phyloP scores from a whole-genome alignment of 2,113 vertebrate species.

The Acanthisitta chloris region DNA sequence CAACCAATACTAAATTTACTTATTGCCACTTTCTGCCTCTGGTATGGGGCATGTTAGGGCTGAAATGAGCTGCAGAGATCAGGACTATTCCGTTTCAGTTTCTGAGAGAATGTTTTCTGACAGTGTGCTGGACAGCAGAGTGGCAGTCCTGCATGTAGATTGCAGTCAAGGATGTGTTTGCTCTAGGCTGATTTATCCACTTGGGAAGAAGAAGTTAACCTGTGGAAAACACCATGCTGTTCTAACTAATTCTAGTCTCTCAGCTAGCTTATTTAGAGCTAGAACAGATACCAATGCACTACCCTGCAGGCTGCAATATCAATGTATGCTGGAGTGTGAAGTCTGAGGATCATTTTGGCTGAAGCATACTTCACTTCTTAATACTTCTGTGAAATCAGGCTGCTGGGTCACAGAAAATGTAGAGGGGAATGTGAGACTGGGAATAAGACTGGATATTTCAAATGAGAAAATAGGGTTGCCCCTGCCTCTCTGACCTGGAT shows the following conservation, averaged over 20 bases:
- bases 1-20: background rate
- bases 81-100: background rate
- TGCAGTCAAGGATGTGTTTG: background rate
- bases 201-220: background rate
- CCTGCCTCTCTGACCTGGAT: background rate
- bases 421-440: background rate
- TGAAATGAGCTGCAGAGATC: slow-evolving; percentile 5
- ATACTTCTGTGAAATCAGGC: background rate
- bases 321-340: background rate
- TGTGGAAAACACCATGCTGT: background rate
- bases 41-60: background rate
- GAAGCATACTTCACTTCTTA: background rate
- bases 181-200: slow-evolving; percentile 7
- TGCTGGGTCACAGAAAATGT: background rate
- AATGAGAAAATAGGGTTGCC: background rate
- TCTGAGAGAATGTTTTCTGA: background rate
- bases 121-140: background rate
- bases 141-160: background rate
- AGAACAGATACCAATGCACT: background rate
- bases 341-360: background rate
- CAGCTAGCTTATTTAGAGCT: background rate
- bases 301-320: background rate
- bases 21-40: background rate
- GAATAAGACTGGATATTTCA: background rate
- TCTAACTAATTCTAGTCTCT: background rate